phyloP scores from a whole-genome alignment of 2,888 invertebrate species.

The Helobdella robusta region DNA sequence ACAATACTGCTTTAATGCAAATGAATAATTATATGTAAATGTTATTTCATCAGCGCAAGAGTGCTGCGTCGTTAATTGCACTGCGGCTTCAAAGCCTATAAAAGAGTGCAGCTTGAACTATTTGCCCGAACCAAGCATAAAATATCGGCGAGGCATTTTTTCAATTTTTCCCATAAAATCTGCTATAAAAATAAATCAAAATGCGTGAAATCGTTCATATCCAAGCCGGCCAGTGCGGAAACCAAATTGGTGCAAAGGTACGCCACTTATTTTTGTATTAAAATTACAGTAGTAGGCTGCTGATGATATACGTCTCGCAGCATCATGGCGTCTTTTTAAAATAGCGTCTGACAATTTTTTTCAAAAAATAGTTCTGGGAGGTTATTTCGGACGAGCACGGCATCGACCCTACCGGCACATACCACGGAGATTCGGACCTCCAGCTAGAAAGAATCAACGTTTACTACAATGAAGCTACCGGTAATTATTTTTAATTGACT shows the following conservation, averaged over 20 bases:
- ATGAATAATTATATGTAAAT: too few relatives aligned
- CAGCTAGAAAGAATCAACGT: conserved; percentile 56
- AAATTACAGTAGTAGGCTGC: too few relatives aligned
- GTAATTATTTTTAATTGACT: conserved; percentile 16
- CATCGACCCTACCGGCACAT: conserved; percentile 42
- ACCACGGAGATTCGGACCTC: conserved; percentile 39
- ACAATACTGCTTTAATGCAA: too few relatives aligned
- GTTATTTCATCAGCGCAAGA: too few relatives aligned
- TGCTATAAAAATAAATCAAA: conserved; percentile 13
- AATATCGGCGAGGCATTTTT: background rate
- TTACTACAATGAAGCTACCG: conserved; percentile 74
- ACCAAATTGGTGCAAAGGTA: conserved; percentile 39
- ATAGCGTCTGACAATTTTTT: too few relatives aligned
- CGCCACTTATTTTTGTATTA: background rate
- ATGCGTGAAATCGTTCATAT: conserved; percentile 40
- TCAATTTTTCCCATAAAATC: background rate
- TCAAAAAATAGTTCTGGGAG: conserved; percentile 45
- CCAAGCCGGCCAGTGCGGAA: conserved; percentile 39
- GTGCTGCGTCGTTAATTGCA: conserved; percentile 4
- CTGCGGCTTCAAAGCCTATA: conserved; percentile 8
- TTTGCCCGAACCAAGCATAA: background rate
- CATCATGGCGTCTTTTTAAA: too few relatives aligned
- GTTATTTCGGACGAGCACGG: conserved; percentile 47
- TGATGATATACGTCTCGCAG: too few relatives aligned
- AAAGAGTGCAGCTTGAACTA: background rate